Base-by-base conservation (phyloP, 2,797 vertebrate genomes). In the Dallia pectoralis region DNA sequence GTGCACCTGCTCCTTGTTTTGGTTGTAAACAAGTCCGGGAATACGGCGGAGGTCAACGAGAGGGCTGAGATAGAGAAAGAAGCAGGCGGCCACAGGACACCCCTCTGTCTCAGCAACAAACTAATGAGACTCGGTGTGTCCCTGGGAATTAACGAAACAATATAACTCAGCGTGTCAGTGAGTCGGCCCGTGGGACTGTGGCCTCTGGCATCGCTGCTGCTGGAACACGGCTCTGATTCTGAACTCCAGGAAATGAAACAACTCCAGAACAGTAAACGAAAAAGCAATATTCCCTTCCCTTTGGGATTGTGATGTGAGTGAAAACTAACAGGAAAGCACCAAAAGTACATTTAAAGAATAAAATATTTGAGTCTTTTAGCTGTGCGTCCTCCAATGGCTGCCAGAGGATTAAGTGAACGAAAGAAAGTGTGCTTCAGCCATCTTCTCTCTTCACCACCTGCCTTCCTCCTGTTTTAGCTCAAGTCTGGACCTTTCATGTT, bases 1-100 rank as follows among this genome's bases (percentile, higher is more conserved):
- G 48, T 73, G 72, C 85, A 86, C 83, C 82, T 87, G 85, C 77
- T 68, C 76, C 19, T 2, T 84, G 82, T 85, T 87, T 82, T 85
- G 79, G 79, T 75, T 85, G 81, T 81, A 80, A 86, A 87, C 83
- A 87, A 86, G 75, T 29, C 6, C 16, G 75, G 78, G 74, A 84
- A 82, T 80, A 81, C 83, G 67, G 25, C 64, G 67, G 32, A 74
- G 82, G 81, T 80, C 81, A 74, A 3, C 32, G 30, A 63, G 56
- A 72, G 77, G 68, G 33, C 27, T 29, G 70, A 70, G 71, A 25
- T 2, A 59, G 53, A 59, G n/a, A 22, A n/a, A 56, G n/a, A 84
- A 75, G 67, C 59, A 77, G 69, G 62, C 77, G 71, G 47, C 48
- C 63, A 56, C 18, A 30, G 11, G 77, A 73, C 70, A 64, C n/a